Conservation (phyloP, 2,113 vertebrate species). For the Taurulus bubalis region DNA sequence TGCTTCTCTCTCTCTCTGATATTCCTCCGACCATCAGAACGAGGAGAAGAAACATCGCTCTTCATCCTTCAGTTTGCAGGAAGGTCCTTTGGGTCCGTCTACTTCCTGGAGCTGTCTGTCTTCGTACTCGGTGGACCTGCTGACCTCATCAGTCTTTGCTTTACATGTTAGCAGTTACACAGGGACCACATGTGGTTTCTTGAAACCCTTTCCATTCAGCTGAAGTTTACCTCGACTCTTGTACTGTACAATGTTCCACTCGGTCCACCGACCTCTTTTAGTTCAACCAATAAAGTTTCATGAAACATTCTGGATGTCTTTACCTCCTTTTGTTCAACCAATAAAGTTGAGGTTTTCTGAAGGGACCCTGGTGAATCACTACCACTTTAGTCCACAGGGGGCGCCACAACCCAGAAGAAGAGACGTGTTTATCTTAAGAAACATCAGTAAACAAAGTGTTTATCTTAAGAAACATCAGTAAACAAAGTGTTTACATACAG, state of each 20-base stretch:
- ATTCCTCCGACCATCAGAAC: slow-evolving; percentile 30
- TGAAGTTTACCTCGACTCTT: slow-evolving; percentile 57
- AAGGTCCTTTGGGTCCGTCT: neutral
- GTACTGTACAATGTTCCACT: neutral
- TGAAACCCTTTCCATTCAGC: slow-evolving; percentile 42
- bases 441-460: too few species aligned
- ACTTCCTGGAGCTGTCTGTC: slow-evolving; percentile 16
- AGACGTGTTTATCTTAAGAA: too few species aligned
- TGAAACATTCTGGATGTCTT: too few species aligned
- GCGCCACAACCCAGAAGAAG: too few species aligned
- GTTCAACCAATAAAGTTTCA: too few species aligned
- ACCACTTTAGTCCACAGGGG: too few species aligned
- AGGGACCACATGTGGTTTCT: slow-evolving; percentile 37
- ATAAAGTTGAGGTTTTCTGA: neutral
- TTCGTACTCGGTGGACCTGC: slow-evolving; percentile 19
- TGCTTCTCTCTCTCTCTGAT: slow-evolving; percentile 7
- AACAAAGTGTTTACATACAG: too few species aligned
- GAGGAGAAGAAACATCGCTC: neutral
- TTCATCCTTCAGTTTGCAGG: neutral
- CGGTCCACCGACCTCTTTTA: too few species aligned
- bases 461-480: too few species aligned
- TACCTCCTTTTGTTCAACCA: neutral
- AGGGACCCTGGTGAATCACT: too few species aligned
- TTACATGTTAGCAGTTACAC: slow-evolving; percentile 25
- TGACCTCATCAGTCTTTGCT: slow-evolving; percentile 51